These are phyloP conservation scores for Colletes gigas DNA, from an alignment of 1,140 invertebrate genomes.

Conservation along the genomic window DNA sequence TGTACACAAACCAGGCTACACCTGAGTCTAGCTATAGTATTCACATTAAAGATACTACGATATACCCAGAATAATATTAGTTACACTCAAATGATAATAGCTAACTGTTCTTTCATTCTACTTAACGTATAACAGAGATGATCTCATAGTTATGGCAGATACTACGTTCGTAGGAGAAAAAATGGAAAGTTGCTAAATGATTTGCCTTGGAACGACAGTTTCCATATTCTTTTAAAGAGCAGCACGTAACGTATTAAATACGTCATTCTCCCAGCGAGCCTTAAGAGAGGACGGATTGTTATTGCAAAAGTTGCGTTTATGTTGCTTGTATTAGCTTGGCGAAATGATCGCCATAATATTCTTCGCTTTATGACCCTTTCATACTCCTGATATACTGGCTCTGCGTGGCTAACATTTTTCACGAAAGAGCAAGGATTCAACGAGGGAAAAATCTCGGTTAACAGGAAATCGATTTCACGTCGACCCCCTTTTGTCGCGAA, in stretches of 20 bases:
- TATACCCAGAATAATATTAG: too few species aligned
- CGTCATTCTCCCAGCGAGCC: background rate
- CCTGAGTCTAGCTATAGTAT: too few species aligned
- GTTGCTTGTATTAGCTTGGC: background rate
- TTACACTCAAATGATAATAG: too few species aligned
- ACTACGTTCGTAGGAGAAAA: background rate
- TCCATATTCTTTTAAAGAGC: background rate
- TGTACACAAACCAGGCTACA: too few species aligned
- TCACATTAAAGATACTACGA: too few species aligned
- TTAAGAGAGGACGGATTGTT: background rate
- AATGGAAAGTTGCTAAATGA: background rate
- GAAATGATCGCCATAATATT: background rate
- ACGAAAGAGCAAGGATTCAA: background rate
- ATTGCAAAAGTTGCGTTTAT: conserved; percentile 1
- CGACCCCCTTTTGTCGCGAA: background rate
- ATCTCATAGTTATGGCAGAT: background rate
- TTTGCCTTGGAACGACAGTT: background rate
- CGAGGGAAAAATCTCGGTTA: background rate
- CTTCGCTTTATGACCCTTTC: background rate
- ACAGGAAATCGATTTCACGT: background rate
- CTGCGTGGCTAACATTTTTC: background rate
- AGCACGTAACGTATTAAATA: background rate
- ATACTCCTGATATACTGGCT: background rate
- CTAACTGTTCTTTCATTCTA: too few species aligned
- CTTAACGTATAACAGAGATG: background rate